Evolutionary conservation across 2,888 invertebrate genomes (phyloP).

Genomic region (Hylaea fasciaria): DNA sequence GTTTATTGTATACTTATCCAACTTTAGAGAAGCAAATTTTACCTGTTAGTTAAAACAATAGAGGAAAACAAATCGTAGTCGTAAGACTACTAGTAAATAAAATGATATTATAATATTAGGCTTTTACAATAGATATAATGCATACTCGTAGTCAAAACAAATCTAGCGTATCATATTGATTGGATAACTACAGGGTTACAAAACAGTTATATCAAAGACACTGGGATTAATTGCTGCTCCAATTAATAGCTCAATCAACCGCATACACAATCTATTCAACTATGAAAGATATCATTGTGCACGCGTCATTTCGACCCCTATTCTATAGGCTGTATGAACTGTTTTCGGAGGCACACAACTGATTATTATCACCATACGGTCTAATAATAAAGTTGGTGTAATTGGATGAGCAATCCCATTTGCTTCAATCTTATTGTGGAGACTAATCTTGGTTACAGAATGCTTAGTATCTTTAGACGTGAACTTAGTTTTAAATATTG

Average conservation of each 20-base stretch:
- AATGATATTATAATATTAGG: too few relatives aligned
- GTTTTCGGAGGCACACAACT: conserved; percentile 9
- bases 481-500: too few relatives aligned
- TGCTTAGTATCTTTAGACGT: too few relatives aligned
- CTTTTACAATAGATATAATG: too few relatives aligned
- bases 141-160: too few relatives aligned
- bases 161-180: conserved; percentile 14
- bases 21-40: too few relatives aligned
- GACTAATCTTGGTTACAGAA: too few relatives aligned
- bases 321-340: conserved; percentile 5
- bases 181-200: conserved; percentile 31
- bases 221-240: conserved; percentile 43
- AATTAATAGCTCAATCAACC: conserved; percentile 45
- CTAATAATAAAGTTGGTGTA: conserved; percentile 17
- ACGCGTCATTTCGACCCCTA: conserved; percentile 20
- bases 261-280: conserved; percentile 29
- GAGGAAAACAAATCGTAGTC: too few relatives aligned
- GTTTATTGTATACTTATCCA: too few relatives aligned
- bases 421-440: conserved; percentile 7
- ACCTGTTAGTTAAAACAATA: too few relatives aligned
- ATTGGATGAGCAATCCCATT: conserved; percentile 20
- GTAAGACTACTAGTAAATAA: too few relatives aligned
- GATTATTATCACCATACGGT: conserved; percentile 24
- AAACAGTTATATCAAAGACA: conserved; percentile 33
- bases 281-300: conserved; percentile 11